Evolutionary conservation across 2,113 vertebrate species (phyloP).

Genomic region (Cinclus mexicanus): DNA sequence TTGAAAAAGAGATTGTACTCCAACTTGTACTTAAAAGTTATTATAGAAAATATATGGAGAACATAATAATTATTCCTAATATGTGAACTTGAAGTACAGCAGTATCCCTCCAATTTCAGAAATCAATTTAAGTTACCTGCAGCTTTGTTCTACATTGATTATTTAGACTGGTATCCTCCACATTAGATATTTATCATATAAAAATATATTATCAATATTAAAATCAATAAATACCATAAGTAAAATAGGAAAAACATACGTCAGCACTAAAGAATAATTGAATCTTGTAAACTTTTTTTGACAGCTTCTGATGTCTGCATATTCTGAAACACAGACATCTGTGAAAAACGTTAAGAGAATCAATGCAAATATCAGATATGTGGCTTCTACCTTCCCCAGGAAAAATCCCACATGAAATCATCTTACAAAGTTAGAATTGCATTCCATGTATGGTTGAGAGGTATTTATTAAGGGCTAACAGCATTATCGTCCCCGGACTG

Average conservation of each 20-base stretch:
- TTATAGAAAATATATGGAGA: neutral
- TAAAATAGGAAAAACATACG: neutral
- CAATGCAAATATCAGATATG: neutral
- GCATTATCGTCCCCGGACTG: neutral
- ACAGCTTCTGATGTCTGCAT: neutral
- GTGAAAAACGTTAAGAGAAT: neutral
- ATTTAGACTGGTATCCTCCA: neutral
- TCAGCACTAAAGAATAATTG: neutral
- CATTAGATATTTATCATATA: neutral
- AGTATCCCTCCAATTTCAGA: neutral
- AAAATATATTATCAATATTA: neutral
- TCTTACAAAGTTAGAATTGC: neutral
- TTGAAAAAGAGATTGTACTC: neutral
- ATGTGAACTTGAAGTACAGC: neutral
- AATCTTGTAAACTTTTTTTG: neutral
- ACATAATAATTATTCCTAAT: neutral
- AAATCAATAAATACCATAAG: neutral
- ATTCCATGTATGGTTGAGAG: neutral
- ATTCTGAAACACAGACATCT: neutral
- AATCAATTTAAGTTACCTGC: neutral
- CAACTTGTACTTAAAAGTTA: neutral
- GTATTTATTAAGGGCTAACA: neutral
- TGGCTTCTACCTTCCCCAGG: neutral
- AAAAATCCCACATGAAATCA: neutral
- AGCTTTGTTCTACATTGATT: neutral